Evolutionary conservation across 2,888 invertebrate genomes (phyloP), one percentile per base, ranked within the genome.

Genomic region (Himalopsyche tibetana): DNA sequence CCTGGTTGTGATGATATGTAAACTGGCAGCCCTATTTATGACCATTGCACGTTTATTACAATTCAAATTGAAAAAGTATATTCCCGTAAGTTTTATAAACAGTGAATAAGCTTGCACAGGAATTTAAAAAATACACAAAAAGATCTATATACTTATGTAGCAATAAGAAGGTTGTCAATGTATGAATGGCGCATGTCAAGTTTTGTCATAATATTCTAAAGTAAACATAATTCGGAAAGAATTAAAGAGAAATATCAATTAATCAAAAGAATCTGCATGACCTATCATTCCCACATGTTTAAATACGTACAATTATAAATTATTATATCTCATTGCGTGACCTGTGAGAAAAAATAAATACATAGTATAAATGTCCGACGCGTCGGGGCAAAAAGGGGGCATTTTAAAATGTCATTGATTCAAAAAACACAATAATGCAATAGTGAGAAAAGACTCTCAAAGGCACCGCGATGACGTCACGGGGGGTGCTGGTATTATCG

Each of bases 401-500:
- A 83, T 51, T 63, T 28, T 40, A 69, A 83, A 55, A 42, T 63
- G 40, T 51, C 69, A 83, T 74, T 63, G 40, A 83, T 69, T 45
- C 17, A 55, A 42, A 83, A 51, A 63, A 63, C 63, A 28, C 19
- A 63, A 63, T 63, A 63, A 19, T 63, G 19, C 28, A 15, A 19
- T 8, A 63, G 63, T 63, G 63, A 63, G 63, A 63, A 63, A 63
- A 45, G 15, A 17, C 40, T 83, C 63, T 40, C 74, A 40, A 42
- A 83, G 55, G 36, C 82, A 38, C 56, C 56, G 82, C 40, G 55
- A 81, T 85, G 85, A 85, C 85, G 80, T 85, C 85, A 85, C 80
- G 63, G 80, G 85, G 85, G 85, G 85, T 85, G 84, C 84, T 36
- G n/a, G 45, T 80, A 80, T 82, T 82, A 45, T 55, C 45, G 74